Base-by-base conservation (phyloP, 2,797 vertebrate genomes). In the Schizopygopsis malacanthus region DNA sequence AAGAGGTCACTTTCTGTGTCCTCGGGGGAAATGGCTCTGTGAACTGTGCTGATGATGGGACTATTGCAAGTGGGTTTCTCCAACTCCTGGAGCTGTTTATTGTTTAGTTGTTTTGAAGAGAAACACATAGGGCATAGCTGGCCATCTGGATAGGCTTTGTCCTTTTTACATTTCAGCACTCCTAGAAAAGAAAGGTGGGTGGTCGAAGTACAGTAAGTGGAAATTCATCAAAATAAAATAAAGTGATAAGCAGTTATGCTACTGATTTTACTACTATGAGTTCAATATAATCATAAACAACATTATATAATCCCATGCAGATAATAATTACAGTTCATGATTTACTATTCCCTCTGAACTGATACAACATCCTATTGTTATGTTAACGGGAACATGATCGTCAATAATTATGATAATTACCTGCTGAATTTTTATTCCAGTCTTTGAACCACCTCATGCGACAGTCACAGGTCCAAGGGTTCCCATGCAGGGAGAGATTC, bases 381-480 rank as follows among this genome's bases (percentile, higher is more conserved):
- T 61, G n/a, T 59, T 59, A 59, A 59, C 28, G 6, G 6, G 3
- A 54, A 33, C 37, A 78, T 18, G 43, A 78, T 37, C 11, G 13
- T 16, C 52, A 47, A 10, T 37, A 25, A 39, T 78, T 47, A 71
- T 39, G 15, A 25, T 65, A 70, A 91, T 92, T 86, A 98, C 98
- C 97, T 95, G 93, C 91, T 81, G 94, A 92, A 59, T 65, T 91
- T 88, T 92, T 90, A 59, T 91, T 91, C 97, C 97, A 98, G 73
- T 93, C 88, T 71, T 93, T 92, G 0, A 98, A 61, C 97, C 97
- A 97, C 41, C 83, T 91, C 90, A 98, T 92, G 47, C 72, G 89
- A 89, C 98, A 99, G 91, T 97, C 97, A 43, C 98, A 99, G n/a
- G 89, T 87, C 98, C 97, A 99, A 0, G 97, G 97, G 89, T 99